Conservation (phyloP, 2,113 vertebrate species). For the Muscicapa adusta region DNA sequence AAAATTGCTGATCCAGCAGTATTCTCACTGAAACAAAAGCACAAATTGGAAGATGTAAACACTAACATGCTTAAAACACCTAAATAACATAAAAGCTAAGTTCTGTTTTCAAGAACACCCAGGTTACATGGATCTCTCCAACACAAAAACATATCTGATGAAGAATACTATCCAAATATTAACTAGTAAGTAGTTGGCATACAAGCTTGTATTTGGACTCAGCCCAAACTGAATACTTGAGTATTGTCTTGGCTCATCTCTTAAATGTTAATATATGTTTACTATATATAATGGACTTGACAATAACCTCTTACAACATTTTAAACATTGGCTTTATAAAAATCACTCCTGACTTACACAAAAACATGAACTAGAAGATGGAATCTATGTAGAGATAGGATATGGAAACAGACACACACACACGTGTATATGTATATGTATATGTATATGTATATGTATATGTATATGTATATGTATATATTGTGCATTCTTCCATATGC, state of each 20-base stretch:
- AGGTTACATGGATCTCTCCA: not conserved
- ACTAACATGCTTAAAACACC: not conserved
- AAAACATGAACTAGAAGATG: not conserved
- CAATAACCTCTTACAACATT: not conserved
- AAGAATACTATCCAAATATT: not conserved
- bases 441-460: not conserved
- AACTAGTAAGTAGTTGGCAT: not conserved
- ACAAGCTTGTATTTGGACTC: not conserved
- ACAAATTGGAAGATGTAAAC: not conserved
- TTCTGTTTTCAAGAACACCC: not conserved
- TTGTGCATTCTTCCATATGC: not conserved
- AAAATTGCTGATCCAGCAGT: not conserved
- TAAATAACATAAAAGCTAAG: not conserved
- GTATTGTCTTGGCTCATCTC: constrained; percentile 7
- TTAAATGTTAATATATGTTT: not conserved
- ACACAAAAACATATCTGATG: not conserved
- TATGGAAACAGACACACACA: not conserved
- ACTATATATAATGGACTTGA: not conserved
- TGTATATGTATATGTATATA: not conserved
- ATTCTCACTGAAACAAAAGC: not conserved
- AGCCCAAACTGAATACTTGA: not conserved
- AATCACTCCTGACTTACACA: not conserved
- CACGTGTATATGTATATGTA: not conserved
- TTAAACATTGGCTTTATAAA: not conserved
- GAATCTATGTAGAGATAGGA: not conserved